Base-by-base conservation (phyloP, 2,797 vertebrate species). In the Neopelma chrysocephalum region DNA sequence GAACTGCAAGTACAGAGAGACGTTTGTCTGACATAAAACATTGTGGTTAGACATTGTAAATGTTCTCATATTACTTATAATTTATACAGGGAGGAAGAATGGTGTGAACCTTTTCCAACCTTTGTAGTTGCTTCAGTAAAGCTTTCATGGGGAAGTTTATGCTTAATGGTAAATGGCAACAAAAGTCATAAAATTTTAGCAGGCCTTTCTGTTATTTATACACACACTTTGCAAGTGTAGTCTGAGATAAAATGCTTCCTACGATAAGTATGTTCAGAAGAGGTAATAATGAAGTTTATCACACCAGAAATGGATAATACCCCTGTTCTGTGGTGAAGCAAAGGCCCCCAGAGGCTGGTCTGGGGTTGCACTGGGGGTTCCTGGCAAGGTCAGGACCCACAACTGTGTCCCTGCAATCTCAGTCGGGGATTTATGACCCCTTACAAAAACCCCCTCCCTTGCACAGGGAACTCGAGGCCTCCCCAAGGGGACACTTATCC, bases 41-140 rank as follows among this genome's bases (percentile, higher is more conserved):
- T 69, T 64, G 76, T 87, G 75, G 86, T 96, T 94, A 95, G 88
- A 91, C 81, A 43, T 94, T 96, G 86, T 96, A 87, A 96, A 94
- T 95, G 95, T 94, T 97, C 95, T 97, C 94, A 82, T 96, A 90
- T 94, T 97, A 90, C 93, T 95, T 95, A 84, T 76, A 95, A 97
- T 94, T 94, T 96, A 95, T 94, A 90, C 81, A 53, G n/a, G 62
- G 48, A 87, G 90, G 73, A 71, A 93, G 94, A 94, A 94, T 96
- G 81, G 87, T 89, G 83, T 90, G 95, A 96, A 90, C 92, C 75
- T 64, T 81, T 96, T 89, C 85, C 82, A 96, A 19, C 91, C 87
- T 87, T 76, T 78, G 48, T 58, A 80, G 87, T 93, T 92, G 4
- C 60, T 91, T 89, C 77, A 64, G 60, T 87, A 69, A 88, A 91